Percentiles rank a stretch among this genome's conserved stretches.
These are phyloP conservation scores for Anthonomus grandis DNA, from an alignment of 1,140 invertebrate species.

Conservation along the genomic window DNA sequence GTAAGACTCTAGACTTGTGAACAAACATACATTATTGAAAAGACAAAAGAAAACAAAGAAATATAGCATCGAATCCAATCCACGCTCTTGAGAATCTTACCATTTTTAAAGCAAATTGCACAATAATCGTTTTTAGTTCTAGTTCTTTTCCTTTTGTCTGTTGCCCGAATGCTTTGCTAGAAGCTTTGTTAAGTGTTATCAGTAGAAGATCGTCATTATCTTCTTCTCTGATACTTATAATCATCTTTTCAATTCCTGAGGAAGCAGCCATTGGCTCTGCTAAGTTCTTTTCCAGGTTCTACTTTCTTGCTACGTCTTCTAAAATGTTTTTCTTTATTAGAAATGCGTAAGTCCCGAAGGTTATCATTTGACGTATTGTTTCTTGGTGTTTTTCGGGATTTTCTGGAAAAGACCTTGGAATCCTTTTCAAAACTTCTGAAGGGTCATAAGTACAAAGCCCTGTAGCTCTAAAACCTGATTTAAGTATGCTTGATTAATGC, in stretches of 20 bases:
- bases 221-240: background rate
- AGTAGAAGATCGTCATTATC: background rate
- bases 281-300: background rate
- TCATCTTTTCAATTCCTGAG: background rate
- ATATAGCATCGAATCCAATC: too few relatives aligned
- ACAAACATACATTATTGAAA: too few relatives aligned
- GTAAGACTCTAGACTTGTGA: too few relatives aligned
- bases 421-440: too few relatives aligned
- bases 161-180: background rate
- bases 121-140: background rate
- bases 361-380: background rate
- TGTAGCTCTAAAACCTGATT: conserved; percentile 5
- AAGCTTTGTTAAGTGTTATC: background rate
- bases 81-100: too few relatives aligned
- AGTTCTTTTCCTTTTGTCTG: background rate
- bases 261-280: background rate
- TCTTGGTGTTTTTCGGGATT: background rate
- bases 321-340: background rate
- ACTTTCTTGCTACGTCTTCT: too few relatives aligned
- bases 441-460: background rate
- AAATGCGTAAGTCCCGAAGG: background rate
- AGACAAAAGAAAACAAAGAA: too few relatives aligned
- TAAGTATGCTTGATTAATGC: background rate
- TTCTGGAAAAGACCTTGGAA: background rate
- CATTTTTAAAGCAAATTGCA: background rate